Evolutionary conservation across 2,113 vertebrate genomes (phyloP), one percentile per base, ranked within the genome.

Genomic region (Trematocara variabile): DNA sequence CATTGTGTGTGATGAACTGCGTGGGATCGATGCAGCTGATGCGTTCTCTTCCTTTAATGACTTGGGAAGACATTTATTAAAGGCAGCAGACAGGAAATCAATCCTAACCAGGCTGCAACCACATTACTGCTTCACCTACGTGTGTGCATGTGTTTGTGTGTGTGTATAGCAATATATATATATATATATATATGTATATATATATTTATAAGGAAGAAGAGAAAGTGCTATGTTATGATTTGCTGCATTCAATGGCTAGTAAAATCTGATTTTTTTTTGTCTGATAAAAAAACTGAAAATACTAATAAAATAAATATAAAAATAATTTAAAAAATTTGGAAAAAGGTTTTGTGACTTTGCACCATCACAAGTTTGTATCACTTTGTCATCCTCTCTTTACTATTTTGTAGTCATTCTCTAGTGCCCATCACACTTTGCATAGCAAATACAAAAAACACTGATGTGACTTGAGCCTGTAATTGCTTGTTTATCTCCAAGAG

Each of bases 41-140:
- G 82, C 79, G 11, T 90, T 80, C 75, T 82, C 25, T 77, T 90
- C 87, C 87, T 91, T 88, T 91, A 94, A 91, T 84, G 93, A 90
- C 85, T 91, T 73, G 60, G 84, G 79, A 91, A 94, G 93, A 94
- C 90, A 88, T 93, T 94, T 94, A 90, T 92, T 94, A 92, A 92
- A 91, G 93, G 33, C 44, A 90, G 81, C 22, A 83, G 85, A 82
- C 91, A 89, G 93, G 87, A 94, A 94, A 92, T 94, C 93, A 5
- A 94, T 93, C 13, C 93, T 94, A 92, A 94, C 85, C 79, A 54
- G 83, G 30, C 89, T 91, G 79, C 82, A 81, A 90, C 86, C 89
- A 48, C 88, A 91, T 92, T 91, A 93, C 83, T 68, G 86, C 80
- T n/a, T 63, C 84, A 55, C 39, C 63, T 12, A 55, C 2, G 9